Percentiles rank a stretch among this genome's conserved stretches.
Conservation (phyloP, 2,113 vertebrate species). For the Erinaceus europaeus region DNA sequence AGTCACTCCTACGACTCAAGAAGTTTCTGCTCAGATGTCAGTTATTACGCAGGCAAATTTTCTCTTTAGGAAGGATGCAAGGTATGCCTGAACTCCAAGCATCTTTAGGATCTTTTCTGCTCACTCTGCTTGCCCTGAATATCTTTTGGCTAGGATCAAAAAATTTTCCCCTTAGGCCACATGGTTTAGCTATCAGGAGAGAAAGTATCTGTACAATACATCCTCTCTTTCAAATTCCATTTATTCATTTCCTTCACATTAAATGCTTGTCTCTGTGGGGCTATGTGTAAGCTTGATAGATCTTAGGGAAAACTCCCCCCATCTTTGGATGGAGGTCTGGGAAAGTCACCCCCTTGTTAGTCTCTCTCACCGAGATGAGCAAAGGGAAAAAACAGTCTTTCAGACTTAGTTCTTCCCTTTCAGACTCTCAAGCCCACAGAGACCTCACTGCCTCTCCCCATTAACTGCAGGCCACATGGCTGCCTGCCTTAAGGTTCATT, state of each 20-base stretch:
- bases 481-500: too few relatives aligned
- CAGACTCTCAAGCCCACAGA: too few relatives aligned
- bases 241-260: constrained; percentile 35
- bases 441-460: too few relatives aligned
- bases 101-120: neutral
- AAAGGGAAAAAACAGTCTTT: too few relatives aligned
- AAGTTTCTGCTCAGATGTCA: neutral
- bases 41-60: constrained; percentile 3
- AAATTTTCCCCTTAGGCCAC: neutral
- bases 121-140: neutral
- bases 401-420: too few relatives aligned
- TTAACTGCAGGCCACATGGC: too few relatives aligned
- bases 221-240: constrained; percentile 31
- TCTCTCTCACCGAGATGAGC: too few relatives aligned
- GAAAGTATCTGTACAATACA: neutral
- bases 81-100: neutral
- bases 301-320: too few relatives aligned
- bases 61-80: neutral
- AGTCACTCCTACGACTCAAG: neutral
- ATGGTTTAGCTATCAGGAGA: constrained; percentile 2
- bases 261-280: constrained; percentile 56
- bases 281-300: too few relatives aligned
- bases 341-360: too few relatives aligned
- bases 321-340: too few relatives aligned
- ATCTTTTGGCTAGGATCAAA: constrained; percentile 13